Conservation (phyloP, 2,797 vertebrate genomes). For the Mallotus villosus region DNA sequence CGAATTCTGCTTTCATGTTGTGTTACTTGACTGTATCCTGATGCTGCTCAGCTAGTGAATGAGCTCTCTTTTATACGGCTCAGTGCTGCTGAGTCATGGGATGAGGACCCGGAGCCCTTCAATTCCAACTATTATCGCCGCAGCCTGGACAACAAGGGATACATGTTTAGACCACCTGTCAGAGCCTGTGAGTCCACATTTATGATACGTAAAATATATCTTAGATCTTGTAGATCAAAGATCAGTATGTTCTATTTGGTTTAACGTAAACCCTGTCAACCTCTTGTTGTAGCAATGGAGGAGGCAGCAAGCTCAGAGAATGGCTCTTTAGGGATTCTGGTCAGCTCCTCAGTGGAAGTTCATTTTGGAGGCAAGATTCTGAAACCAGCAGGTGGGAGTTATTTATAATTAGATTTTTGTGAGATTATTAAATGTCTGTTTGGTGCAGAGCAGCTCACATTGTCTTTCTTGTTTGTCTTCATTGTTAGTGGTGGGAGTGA, state of each 20-base stretch:
- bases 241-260: conserved; percentile 11
- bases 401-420: background rate
- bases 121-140: conserved; percentile 93
- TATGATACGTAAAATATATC: too few species aligned
- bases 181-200: conserved; percentile 76
- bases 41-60: background rate
- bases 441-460: too few species aligned
- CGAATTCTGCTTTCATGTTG: background rate
- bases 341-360: conserved; percentile 92
- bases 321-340: conserved; percentile 87
- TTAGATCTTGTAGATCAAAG: background rate
- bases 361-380: conserved; percentile 85
- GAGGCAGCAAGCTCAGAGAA: conserved; percentile 83
- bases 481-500: conserved; percentile 90
- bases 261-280: conserved; percentile 16
- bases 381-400: conserved; percentile 90
- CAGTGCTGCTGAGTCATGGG: conserved; percentile 94
- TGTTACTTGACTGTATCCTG: background rate
- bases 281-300: conserved; percentile 71
- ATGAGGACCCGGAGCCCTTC: conserved; percentile 92
- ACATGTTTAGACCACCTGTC: conserved; percentile 89
- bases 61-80: conserved; percentile 31
- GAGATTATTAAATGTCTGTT: background rate
- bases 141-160: conserved; percentile 94
- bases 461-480: too few species aligned